These are phyloP conservation scores for Chrysolina oricalcia DNA, from an alignment of 2,888 invertebrate species.

Conservation along the genomic window DNA sequence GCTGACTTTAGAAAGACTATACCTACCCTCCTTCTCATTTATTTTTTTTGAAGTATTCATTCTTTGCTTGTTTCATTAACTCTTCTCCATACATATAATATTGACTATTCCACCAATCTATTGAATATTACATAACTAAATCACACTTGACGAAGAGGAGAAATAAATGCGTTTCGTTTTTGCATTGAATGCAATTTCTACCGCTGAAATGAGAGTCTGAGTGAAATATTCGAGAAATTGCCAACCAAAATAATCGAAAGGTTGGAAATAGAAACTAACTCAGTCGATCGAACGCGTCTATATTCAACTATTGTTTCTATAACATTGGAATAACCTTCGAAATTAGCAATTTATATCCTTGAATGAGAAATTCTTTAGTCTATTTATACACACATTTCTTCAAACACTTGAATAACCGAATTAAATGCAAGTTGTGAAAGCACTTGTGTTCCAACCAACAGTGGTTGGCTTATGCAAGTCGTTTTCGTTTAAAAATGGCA, in stretches of 20 bases:
- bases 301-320: conserved; percentile 15
- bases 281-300: conserved; percentile 15
- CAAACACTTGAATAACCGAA: neutral
- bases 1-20: no score
- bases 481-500: no score
- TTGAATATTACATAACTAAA: neutral
- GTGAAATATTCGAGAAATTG: neutral
- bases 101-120: no score
- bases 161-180: neutral
- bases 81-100: no score
- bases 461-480: no score
- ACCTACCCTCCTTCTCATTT: no score
- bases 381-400: conserved; percentile 5
- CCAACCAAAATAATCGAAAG: conserved; percentile 16
- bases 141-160: neutral
- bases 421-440: neutral
- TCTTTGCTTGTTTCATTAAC: no score
- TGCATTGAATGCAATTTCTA: neutral
- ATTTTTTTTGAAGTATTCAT: no score
- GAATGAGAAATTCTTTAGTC: neutral
- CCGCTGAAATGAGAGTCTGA: neutral
- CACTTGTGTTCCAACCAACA: no score
- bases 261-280: conserved; percentile 16
- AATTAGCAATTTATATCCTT: conserved; percentile 5
- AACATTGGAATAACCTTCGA: conserved; percentile 17